Evolutionary conservation across 2,888 invertebrate genomes (phyloP).

Genomic region (Caenorhabditis sp.): DNA sequence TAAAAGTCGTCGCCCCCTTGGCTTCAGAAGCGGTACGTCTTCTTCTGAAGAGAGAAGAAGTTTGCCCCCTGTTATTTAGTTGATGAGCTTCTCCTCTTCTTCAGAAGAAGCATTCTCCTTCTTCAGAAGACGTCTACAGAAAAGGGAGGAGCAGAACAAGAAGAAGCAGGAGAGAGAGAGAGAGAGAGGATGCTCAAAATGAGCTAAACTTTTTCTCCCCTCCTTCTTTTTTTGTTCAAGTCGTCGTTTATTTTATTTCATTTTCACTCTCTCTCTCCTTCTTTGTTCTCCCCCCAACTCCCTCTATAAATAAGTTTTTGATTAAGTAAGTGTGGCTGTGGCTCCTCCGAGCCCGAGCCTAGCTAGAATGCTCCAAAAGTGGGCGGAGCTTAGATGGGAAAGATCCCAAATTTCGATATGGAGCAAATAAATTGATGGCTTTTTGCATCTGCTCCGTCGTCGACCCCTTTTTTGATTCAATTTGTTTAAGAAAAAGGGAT

Average conservation of each 20-base stretch:
- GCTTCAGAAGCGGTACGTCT: not conserved
- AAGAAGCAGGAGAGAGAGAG: slow-evolving; percentile 30
- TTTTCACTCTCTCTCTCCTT: not conserved
- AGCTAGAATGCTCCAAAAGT: not conserved
- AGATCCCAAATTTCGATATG: slow-evolving; percentile 36
- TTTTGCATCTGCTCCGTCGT: not conserved
- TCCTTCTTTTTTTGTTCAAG: slow-evolving; percentile 38
- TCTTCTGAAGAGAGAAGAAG: not conserved
- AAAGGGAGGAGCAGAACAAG: slow-evolving; percentile 29
- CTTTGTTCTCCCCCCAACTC: slow-evolving; percentile 16
- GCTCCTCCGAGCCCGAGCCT: not conserved
- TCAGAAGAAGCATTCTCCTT: not conserved
- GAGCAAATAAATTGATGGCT: not conserved
- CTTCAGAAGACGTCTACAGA: slow-evolving; percentile 2
- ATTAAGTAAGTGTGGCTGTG: slow-evolving; percentile 3
- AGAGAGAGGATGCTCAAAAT: slow-evolving; percentile 36
- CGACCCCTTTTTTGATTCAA: slow-evolving; percentile 38
- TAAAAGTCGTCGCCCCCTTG: slow-evolving; percentile 18
- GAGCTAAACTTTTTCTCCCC: slow-evolving; percentile 42
- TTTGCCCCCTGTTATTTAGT: slow-evolving; percentile 45
- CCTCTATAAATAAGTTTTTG: slow-evolving; percentile 30
- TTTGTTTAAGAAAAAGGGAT: slow-evolving; percentile 52
- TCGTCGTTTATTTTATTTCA: slow-evolving; percentile 50
- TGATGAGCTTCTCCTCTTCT: slow-evolving; percentile 43
- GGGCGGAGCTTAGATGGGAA: not conserved